phyloP scores from a whole-genome alignment of 2,888 invertebrate species.

The Drosophila nr. medialis region DNA sequence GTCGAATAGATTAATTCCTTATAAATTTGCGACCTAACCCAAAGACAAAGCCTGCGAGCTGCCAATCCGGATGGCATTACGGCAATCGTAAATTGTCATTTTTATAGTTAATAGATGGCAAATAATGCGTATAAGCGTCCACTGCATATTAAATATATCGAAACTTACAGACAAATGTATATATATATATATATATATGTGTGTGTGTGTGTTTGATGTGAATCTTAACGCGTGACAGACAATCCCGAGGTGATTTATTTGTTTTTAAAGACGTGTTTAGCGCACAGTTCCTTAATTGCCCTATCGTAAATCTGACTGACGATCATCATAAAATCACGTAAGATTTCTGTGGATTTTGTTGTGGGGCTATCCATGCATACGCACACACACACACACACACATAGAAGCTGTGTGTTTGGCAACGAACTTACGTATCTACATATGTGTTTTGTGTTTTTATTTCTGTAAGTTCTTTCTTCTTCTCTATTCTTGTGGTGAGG shows the following conservation, averaged over 20 bases:
- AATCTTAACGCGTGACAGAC: conserved; percentile 33
- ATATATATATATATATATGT: neutral
- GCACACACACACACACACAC: neutral
- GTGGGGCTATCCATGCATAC: neutral
- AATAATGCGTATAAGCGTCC: conserved; percentile 55
- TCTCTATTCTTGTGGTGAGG: conserved; percentile 15
- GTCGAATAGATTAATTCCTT: neutral
- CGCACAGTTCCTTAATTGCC: conserved; percentile 60
- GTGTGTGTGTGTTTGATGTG: conserved; percentile 21
- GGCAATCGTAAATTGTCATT: conserved; percentile 62
- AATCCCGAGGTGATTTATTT: conserved; percentile 70
- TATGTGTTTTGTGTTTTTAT: neutral
- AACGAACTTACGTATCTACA: neutral
- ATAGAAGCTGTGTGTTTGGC: conserved; percentile 10
- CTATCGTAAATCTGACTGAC: conserved; percentile 60
- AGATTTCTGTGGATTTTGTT: conserved; percentile 8
- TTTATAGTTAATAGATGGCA: conserved; percentile 71
- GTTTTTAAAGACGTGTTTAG: conserved; percentile 76
- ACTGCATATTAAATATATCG: conserved; percentile 62
- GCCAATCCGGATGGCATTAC: conserved; percentile 48
- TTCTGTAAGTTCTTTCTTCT: neutral
- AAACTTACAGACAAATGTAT: neutral
- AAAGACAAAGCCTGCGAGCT: conserved; percentile 19
- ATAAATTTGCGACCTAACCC: neutral
- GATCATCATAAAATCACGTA: conserved; percentile 37